These are phyloP conservation scores for Caenorhabditis sp. DNA, from an alignment of 2,888 invertebrate genomes.

Conservation along the genomic window DNA sequence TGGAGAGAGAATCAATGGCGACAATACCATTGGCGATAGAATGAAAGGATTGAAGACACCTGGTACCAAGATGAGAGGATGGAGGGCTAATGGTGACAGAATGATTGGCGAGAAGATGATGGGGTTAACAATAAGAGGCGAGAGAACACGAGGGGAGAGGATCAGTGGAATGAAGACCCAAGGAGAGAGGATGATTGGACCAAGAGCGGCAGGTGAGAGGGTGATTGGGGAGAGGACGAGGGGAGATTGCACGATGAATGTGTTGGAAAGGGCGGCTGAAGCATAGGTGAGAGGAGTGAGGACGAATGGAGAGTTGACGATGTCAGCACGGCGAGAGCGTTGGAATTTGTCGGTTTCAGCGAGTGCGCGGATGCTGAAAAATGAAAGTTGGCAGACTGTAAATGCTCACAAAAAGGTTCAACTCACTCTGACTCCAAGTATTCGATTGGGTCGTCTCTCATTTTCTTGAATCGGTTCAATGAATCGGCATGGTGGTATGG, in stretches of 20 bases:
- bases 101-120: constrained; percentile 60
- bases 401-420: not conserved
- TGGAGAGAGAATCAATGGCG: constrained; percentile 66
- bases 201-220: constrained; percentile 62
- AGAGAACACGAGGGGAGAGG: constrained; percentile 64
- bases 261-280: constrained; percentile 49
- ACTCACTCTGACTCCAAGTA: constrained; percentile 53
- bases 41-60: constrained; percentile 65
- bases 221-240: constrained; percentile 62
- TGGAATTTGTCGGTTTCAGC: constrained; percentile 54
- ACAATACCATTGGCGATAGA: constrained; percentile 63
- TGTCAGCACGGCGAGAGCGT: constrained; percentile 37
- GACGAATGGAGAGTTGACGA: constrained; percentile 53
- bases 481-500: constrained; percentile 55
- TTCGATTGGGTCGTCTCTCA: constrained; percentile 46
- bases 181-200: constrained; percentile 67
- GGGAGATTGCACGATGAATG: constrained; percentile 56
- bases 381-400: no score
- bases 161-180: constrained; percentile 66
- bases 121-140: constrained; percentile 59
- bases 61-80: constrained; percentile 63
- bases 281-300: constrained; percentile 47
- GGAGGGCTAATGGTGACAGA: constrained; percentile 63
- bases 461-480: constrained; percentile 45
- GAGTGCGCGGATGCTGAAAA: constrained; percentile 55